Base-by-base conservation (phyloP, 2,797 vertebrate genomes). In the Tadarida brasiliensis region DNA sequence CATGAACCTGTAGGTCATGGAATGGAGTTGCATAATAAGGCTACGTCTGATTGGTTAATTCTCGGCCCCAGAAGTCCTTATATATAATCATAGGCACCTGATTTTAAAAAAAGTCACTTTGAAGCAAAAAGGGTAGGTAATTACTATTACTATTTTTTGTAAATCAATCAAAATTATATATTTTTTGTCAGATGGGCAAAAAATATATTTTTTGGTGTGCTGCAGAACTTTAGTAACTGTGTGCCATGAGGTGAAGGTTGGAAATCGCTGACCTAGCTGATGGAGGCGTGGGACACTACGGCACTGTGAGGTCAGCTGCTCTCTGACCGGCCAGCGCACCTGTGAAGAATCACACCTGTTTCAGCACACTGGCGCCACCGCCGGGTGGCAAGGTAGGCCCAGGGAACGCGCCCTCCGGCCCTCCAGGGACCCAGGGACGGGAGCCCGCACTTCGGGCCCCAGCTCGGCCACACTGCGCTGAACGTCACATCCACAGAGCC, bases 281-380 rank as follows among this genome's bases (percentile, higher is more conserved):
- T 68, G 63, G 73, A 96, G 65, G 83, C 56, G 33, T 0, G 11
- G 92, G 87, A 84, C 96, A 93, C n/a, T 30, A 63, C 5, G 89
- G n/a, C 4, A 22, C 65, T 88, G 77, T 78, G 96, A 97, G 92
- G 95, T 97, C 76, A 77, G 57, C 47, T 61, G 77, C 87, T 81
- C 88, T 91, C 67, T 96, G 91, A 96, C 47, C 67, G 86, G 61
- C 84, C 95, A 93, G 86, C 87, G 47, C 56, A 65, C 30, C 2
- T 7, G 70, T 68, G 81, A 93, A 87, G 91, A 94, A 96, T 0
- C 1, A 92, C 80, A 96, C 71, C 83, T 39, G n/a, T 92, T 89
- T 95, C 71, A 87, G 96, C 96, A 92, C 17, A 54, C 16, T 67
- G 68, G 80, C 95, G 95, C 93, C 96, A 44, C 91, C 87, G 91